Conservation (phyloP, 2,888 invertebrate species). For the Troglohyphantes excavatus region DNA sequence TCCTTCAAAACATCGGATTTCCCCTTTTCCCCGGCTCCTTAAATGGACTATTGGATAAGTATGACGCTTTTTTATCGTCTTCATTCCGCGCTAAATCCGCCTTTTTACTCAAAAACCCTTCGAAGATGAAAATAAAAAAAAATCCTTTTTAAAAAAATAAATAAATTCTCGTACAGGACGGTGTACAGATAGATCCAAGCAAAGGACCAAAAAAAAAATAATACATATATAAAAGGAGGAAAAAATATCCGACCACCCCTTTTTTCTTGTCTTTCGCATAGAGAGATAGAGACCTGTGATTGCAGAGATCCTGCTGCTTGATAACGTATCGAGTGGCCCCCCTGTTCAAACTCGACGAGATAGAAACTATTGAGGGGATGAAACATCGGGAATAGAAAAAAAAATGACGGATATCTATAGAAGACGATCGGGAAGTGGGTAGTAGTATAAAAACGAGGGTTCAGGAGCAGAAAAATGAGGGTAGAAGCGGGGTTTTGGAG, state of each 20-base stretch:
- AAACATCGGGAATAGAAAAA: constrained; percentile 55
- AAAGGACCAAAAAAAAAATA: constrained; percentile 25
- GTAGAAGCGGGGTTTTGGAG: constrained; percentile 60
- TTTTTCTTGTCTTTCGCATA: neutral
- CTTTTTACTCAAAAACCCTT: constrained; percentile 67
- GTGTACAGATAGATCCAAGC: constrained; percentile 1
- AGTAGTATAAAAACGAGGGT: constrained; percentile 22
- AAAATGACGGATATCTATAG: constrained; percentile 25
- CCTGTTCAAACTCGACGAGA: constrained; percentile 61
- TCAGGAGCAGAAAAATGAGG: constrained; percentile 65
- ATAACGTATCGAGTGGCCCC: constrained; percentile 56
- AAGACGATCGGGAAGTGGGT: constrained; percentile 36
- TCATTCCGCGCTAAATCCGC: constrained; percentile 66
- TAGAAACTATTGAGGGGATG: constrained; percentile 33
- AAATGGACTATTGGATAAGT: constrained; percentile 71
- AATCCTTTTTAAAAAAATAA: neutral
- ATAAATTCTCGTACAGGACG: constrained; percentile 40
- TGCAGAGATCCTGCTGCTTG: constrained; percentile 55
- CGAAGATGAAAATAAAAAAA: constrained; percentile 4
- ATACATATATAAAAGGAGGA: constrained; percentile 44
- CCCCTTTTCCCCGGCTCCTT: constrained; percentile 16
- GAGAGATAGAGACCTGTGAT: constrained; percentile 66
- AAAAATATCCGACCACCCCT: constrained; percentile 18
- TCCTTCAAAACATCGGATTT: constrained; percentile 46
- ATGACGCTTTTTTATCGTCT: constrained; percentile 67